Evolutionary conservation across 2,888 invertebrate genomes (phyloP).

Genomic region (Octonoba sinensis): DNA sequence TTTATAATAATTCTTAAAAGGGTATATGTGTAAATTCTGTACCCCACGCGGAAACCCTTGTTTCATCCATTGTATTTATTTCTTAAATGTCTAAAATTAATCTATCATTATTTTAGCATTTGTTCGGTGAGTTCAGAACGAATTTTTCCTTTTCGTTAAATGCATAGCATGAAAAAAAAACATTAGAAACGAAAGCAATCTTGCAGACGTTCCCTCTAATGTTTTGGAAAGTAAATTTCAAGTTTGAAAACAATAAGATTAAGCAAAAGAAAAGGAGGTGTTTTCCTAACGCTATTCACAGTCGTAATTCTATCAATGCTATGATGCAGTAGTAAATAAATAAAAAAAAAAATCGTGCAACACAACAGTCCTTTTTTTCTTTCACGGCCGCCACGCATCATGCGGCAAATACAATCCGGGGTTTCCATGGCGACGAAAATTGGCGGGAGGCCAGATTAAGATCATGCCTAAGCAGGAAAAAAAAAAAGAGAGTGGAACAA

Average conservation of each 20-base stretch:
- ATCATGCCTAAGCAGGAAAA: not conserved
- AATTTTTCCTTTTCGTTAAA: too few species aligned
- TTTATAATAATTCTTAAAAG: too few species aligned
- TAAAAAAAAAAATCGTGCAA: conserved; percentile 9
- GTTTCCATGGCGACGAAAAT: conserved; percentile 39
- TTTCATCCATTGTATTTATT: too few species aligned
- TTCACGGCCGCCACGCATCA: conserved; percentile 34
- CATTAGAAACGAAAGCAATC: too few species aligned
- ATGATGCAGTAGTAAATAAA: not conserved
- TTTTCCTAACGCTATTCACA: too few species aligned
- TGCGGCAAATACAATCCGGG: conserved; percentile 42
- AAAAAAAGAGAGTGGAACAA: conserved; percentile 3
- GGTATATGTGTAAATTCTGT: too few species aligned
- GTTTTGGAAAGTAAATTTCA: not conserved
- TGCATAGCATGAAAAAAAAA: too few species aligned
- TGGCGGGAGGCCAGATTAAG: conserved; percentile 51
- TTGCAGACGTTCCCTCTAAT: not conserved
- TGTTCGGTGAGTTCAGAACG: too few species aligned
- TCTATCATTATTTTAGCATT: too few species aligned
- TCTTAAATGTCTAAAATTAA: too few species aligned
- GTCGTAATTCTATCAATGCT: not conserved
- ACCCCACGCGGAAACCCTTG: too few species aligned
- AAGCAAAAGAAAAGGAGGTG: too few species aligned
- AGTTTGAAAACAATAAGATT: not conserved
- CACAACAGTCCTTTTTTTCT: not conserved